Base-by-base conservation (phyloP, 2,113 vertebrate species). In the Mystacornis crossleyi region DNA sequence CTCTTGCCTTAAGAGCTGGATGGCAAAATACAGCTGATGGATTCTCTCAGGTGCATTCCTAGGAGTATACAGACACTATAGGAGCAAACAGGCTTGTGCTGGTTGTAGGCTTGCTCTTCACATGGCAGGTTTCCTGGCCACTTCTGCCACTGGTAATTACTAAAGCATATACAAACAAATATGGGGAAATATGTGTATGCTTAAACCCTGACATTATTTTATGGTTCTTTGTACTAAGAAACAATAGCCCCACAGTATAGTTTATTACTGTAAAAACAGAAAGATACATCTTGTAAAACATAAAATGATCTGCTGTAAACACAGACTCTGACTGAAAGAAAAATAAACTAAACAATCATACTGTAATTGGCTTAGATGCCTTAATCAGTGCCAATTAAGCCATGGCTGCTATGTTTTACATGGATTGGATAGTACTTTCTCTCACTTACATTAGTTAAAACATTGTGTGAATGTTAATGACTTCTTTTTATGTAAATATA, bases 111-210 rank as follows among this genome's bases (percentile, higher is more conserved):
- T 0, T 36, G 33, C 81, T 89, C 83, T 64, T 78, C 81, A 31
- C 18, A 25, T 38, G 58, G 70, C 69, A 93, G 1, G 0, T 62
- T 74, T 45, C 81, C 67, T 81, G 57, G 77, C 69, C 74, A 45
- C 40, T 92, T 42, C 86, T 89, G 80, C 2, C 10, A 78, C 77
- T 34, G 7, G 55, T 64, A 83, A 91, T 81, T 83, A 66, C 67
- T 73, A 55, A 95, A 86, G 23, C 40, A 34, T 67, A 81, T 70
- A 87, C 78, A 93, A 86, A 95, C 77, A 95, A 86, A 79, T 57
- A 65, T 8, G 53, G 54, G 29, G 33, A 94, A 88, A 70, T 55
- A 54, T 4, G 13, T 33, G 33, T 60, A 9, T 51, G 43, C 36
- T 43, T 80, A 92, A 79, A 91, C 4, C 33, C 54, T 87, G 51